These are phyloP conservation scores for Muscicapa comitata DNA, from an alignment of 2,797 vertebrate genomes.

Conservation along the genomic window DNA sequence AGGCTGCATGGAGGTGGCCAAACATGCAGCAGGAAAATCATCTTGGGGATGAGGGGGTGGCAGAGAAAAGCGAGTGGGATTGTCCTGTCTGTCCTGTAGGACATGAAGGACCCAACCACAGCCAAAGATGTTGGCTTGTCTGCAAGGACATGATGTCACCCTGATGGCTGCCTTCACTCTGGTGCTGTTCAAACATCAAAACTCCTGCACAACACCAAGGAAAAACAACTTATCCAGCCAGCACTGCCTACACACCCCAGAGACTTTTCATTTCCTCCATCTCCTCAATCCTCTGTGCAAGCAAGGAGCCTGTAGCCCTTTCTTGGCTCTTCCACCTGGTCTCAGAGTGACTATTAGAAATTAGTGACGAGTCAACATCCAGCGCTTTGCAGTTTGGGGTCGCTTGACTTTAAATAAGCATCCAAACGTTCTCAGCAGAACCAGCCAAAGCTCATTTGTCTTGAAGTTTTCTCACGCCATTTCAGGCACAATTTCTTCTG, in stretches of 20 bases:
- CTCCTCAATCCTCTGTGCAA: neutral
- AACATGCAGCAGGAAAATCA: fast-evolving
- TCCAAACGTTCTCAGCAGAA: neutral
- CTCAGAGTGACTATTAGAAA: neutral
- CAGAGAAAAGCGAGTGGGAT: neutral
- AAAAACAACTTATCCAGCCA: neutral
- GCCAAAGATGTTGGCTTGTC: neutral
- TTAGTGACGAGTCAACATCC: neutral
- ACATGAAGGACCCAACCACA: fast-evolving
- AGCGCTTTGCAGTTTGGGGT: constrained; percentile 42
- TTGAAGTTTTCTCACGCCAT: constrained; percentile 34
- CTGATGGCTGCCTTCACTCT: neutral
- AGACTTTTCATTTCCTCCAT: neutral
- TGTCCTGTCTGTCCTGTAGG: fast-evolving
- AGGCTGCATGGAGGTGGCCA: neutral
- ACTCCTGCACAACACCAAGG: neutral
- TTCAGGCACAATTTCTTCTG: constrained; percentile 45
- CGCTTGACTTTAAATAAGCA: constrained; percentile 32
- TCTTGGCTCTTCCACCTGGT: constrained; percentile 11
- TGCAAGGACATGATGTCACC: neutral
- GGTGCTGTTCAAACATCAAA: neutral
- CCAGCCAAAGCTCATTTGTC: constrained; percentile 48
- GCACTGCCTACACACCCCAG: neutral
- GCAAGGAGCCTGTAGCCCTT: neutral
- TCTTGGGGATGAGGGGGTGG: neutral